A percentile compares a stretch with the other conserved stretches of the same genome.
phyloP scores from a whole-genome alignment of 2,888 invertebrate genomes.

The Siphonodentalium dalli region DNA sequence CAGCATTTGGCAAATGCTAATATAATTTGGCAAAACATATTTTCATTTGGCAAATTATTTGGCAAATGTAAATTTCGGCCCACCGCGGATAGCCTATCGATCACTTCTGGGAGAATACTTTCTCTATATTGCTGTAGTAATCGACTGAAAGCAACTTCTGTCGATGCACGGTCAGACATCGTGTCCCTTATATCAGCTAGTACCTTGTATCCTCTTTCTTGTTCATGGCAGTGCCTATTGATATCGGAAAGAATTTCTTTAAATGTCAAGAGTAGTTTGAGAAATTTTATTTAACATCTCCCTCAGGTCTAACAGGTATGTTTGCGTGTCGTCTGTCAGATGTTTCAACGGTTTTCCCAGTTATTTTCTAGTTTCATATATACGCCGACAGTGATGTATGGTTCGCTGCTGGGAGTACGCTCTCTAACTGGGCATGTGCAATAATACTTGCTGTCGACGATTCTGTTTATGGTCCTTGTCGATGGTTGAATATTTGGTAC shows the following conservation, averaged over 20 bases:
- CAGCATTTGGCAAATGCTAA: too few species aligned
- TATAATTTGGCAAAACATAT: too few species aligned
- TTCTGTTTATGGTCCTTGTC: conserved; percentile 10
- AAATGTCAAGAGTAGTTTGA: conserved; percentile 14
- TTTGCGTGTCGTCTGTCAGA: conserved; percentile 6
- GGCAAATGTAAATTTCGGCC: too few species aligned
- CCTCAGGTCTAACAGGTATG: conserved; percentile 12
- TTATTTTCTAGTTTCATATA: conserved; percentile 23
- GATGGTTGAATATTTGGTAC: conserved; percentile 2
- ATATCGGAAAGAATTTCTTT: conserved; percentile 13
- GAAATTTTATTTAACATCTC: conserved; percentile 19
- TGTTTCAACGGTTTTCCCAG: conserved; percentile 6
- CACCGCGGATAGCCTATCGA: too few species aligned
- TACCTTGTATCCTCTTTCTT: conserved; percentile 23
- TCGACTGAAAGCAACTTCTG: conserved; percentile 27
- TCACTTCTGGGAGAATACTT: conserved; percentile 20
- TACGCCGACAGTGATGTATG: conserved; percentile 18
- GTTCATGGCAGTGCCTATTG: too few species aligned
- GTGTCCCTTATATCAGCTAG: conserved; percentile 27
- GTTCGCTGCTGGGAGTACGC: not conserved
- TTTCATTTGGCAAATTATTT: too few species aligned
- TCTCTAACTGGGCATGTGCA: not conserved
- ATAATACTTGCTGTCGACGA: conserved; percentile 6
- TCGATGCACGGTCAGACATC: conserved; percentile 29
- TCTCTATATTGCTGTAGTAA: conserved; percentile 20